Evolutionary conservation across 2,113 vertebrate genomes (phyloP).

Genomic region (cat (Felis catus)): DNA sequence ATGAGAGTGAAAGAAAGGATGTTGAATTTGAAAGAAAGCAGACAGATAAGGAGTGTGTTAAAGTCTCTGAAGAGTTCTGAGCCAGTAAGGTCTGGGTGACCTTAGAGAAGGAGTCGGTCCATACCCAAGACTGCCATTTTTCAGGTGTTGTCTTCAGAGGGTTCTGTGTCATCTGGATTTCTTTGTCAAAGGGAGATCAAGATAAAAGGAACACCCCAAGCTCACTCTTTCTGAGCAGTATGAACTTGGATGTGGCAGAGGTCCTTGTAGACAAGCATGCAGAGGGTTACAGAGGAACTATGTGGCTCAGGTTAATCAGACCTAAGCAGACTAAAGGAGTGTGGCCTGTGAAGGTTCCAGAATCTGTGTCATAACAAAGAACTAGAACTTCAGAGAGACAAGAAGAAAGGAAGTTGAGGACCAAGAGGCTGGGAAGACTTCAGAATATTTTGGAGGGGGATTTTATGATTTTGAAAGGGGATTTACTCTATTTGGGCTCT

Average conservation of each 20-base stretch:
- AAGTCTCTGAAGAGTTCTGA: neutral
- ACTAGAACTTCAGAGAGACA: slow-evolving; percentile 35
- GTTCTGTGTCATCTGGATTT: slow-evolving; percentile 51
- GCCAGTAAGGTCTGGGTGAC: neutral
- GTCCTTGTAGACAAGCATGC: neutral
- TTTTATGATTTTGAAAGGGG: neutral
- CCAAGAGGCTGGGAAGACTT: neutral
- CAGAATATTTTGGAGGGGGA: neutral
- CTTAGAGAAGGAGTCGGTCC: neutral
- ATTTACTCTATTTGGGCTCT: neutral
- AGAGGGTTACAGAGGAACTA: neutral
- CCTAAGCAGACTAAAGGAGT: neutral
- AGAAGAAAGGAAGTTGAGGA: neutral
- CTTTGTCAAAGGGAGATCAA: slow-evolving; percentile 18
- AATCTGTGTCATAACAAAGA: slow-evolving; percentile 65
- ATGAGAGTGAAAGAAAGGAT: neutral
- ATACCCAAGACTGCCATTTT: slow-evolving; percentile 69
- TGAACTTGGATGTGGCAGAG: neutral
- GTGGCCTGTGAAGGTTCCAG: slow-evolving; percentile 58
- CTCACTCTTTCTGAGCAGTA: neutral
- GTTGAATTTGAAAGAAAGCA: neutral
- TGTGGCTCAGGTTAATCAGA: slow-evolving; percentile 10
- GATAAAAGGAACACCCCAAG: neutral
- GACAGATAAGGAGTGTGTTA: neutral
- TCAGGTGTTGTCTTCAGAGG: neutral